Percentiles rank a stretch among this genome's conserved stretches.
These are phyloP conservation scores for Neomonachus schauinslandi DNA, from an alignment of 2,113 vertebrate genomes.

Conservation along the genomic window DNA sequence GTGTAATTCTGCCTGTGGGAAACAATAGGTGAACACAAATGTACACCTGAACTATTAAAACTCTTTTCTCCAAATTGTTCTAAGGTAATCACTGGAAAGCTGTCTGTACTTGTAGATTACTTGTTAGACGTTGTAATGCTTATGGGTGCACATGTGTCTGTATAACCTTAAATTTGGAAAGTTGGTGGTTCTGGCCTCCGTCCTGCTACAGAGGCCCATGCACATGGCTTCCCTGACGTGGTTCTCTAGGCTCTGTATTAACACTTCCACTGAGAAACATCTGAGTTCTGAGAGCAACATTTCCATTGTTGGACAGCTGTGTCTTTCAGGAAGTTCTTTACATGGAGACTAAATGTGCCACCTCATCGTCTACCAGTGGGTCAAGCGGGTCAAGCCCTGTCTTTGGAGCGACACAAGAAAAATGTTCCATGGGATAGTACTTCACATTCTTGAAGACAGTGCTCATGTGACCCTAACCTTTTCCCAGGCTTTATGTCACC, in stretches of 20 bases:
- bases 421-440: background rate
- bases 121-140: background rate
- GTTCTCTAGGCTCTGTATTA: background rate
- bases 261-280: background rate
- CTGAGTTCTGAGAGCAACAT: background rate
- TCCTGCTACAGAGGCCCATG: background rate
- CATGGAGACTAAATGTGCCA: background rate
- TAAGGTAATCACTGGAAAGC: background rate
- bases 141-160: background rate
- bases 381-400: background rate
- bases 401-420: background rate
- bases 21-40: background rate
- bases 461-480: background rate
- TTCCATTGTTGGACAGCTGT: background rate
- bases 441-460: background rate
- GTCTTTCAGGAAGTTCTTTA: background rate
- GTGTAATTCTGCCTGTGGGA: background rate
- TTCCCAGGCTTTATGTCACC: background rate
- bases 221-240: background rate
- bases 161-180: background rate
- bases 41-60: background rate
- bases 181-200: background rate
- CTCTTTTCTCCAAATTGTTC: background rate
- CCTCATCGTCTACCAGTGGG: background rate
- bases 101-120: background rate